These are phyloP conservation scores for Lasioglossum villosulum DNA, from an alignment of 2,888 invertebrate genomes.

Conservation along the genomic window DNA sequence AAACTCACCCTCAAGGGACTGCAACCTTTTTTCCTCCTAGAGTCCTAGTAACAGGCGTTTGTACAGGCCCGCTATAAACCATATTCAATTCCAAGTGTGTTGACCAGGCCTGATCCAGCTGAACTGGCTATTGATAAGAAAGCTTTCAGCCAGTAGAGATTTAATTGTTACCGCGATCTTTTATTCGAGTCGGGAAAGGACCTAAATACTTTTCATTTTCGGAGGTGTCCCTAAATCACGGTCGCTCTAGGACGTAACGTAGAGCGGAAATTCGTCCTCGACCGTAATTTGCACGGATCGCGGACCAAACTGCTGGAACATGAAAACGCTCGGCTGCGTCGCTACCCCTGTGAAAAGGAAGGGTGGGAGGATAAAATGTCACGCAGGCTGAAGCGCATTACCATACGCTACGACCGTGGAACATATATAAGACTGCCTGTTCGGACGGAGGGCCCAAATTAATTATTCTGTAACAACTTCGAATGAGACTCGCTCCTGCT, in stretches of 20 bases:
- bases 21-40: no score
- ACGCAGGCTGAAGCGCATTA: constrained; percentile 67
- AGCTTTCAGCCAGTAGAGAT: constrained; percentile 15
- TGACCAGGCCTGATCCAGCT: not conserved
- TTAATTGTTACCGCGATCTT: constrained; percentile 54
- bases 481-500: constrained; percentile 56
- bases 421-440: constrained; percentile 63
- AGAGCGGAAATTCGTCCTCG: constrained; percentile 66
- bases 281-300: constrained; percentile 72
- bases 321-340: constrained; percentile 61
- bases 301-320: constrained; percentile 68
- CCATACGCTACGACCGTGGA: constrained; percentile 69
- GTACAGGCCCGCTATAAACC: no score
- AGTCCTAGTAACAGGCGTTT: no score
- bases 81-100: no score
- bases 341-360: constrained; percentile 31
- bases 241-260: constrained; percentile 56
- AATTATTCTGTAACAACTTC: constrained; percentile 67
- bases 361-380: constrained; percentile 58
- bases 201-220: constrained; percentile 59
- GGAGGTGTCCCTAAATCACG: constrained; percentile 62
- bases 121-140: not conserved
- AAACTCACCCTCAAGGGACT: no score
- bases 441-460: constrained; percentile 65
- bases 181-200: constrained; percentile 42